Conservation (phyloP, 30 jellyfish, hydroid and myxozoan species). For the Aurelia sp. region DNA sequence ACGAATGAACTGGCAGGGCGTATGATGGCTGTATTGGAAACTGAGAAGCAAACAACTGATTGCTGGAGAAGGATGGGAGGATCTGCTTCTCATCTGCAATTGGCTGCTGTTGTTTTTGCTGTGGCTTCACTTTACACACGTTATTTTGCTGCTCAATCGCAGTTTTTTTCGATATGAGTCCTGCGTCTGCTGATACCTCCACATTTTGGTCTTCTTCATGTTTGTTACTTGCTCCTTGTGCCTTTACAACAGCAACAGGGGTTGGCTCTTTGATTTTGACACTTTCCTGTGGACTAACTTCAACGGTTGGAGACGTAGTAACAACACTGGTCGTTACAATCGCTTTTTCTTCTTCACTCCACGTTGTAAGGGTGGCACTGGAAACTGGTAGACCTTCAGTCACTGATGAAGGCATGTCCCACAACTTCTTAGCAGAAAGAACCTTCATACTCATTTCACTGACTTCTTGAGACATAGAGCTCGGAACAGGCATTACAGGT, state of each 20-base stretch:
- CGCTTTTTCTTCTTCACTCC: constrained; percentile 69
- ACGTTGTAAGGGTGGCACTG: constrained; percentile 26
- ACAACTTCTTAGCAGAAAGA: constrained; percentile 66
- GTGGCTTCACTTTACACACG: constrained; percentile 97
- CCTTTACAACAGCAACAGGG: constrained; percentile 67
- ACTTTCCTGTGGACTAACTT: constrained; percentile 29
- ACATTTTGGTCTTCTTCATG: constrained; percentile 22
- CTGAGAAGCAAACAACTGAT: constrained; percentile 61
- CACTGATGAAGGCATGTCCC: constrained; percentile 82
- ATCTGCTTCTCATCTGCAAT: constrained; percentile 47
- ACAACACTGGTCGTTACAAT: constrained; percentile 51
- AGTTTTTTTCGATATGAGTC: constrained; percentile 45
- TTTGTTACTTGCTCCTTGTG: constrained; percentile 39
- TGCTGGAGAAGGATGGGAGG: constrained; percentile 41
- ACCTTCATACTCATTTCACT: constrained; percentile 84
- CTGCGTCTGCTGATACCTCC: constrained; percentile 35
- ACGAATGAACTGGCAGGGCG: constrained; percentile 48
- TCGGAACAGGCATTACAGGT: constrained; percentile 63
- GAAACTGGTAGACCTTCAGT: constrained; percentile 63
- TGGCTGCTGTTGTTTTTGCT: constrained; percentile 81
- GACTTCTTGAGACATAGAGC: constrained; percentile 86
- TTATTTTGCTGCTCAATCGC: constrained; percentile 74
- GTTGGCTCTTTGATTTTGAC: constrained; percentile 40
- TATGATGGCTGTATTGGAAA: constrained; percentile 56
- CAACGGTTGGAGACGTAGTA: constrained; percentile 47